Conservation (phyloP, 2,113 vertebrate genomes). For the Cryptotis parvus region DNA sequence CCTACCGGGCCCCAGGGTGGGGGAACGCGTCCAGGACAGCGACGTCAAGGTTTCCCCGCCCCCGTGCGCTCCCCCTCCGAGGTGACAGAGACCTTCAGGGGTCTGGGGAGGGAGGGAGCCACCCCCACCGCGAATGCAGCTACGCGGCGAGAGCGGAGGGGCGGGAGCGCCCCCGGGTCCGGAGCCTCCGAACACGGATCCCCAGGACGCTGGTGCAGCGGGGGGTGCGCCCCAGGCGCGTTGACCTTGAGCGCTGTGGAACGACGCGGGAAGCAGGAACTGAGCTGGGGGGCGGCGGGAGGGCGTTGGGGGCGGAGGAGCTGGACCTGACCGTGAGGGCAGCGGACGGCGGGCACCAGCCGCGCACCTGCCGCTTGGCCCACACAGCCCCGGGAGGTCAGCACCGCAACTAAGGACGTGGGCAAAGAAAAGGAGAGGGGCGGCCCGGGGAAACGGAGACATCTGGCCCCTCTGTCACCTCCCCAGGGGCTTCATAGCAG, state of each 20-base stretch:
- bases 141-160: neutral
- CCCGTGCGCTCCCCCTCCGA: neutral
- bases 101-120: conserved; percentile 6
- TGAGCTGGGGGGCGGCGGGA: too few relatives aligned
- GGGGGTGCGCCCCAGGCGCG: too few relatives aligned
- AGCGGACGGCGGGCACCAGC: neutral
- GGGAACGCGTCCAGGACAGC: neutral
- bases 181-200: neutral
- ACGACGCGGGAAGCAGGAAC: too few relatives aligned
- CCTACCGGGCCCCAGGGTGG: neutral
- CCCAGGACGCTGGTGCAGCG: neutral
- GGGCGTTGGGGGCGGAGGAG: neutral
- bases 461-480: neutral
- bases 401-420: neutral
- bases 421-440: neutral
- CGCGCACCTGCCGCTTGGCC: neutral
- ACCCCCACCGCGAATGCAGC: too few relatives aligned
- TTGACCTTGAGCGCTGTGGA: too few relatives aligned
- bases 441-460: neutral
- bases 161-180: neutral
- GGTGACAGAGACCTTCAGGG: conserved; percentile 71
- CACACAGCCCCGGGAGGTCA: neutral
- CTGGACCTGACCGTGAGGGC: neutral
- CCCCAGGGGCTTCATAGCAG: neutral
- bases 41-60: neutral